These are phyloP conservation scores for Pipra filicauda DNA, from an alignment of 2,113 vertebrate species.

Conservation along the genomic window DNA sequence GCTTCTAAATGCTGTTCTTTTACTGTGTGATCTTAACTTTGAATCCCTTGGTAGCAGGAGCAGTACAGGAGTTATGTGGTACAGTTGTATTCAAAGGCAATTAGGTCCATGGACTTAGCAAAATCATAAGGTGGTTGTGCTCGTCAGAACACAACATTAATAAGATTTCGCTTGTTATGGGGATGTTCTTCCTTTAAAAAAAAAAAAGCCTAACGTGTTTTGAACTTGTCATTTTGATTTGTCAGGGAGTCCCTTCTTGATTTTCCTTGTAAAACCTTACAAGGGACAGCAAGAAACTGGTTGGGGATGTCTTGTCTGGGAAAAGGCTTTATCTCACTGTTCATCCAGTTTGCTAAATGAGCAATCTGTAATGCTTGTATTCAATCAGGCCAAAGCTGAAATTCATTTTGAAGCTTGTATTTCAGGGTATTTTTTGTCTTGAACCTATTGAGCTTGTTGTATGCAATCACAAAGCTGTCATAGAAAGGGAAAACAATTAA, in stretches of 20 bases:
- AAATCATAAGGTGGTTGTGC: conserved; percentile 32
- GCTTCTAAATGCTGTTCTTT: not conserved
- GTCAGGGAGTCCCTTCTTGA: not conserved
- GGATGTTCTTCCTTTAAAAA: not conserved
- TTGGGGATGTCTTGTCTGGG: not conserved
- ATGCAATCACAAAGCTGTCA: not conserved
- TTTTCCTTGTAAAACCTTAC: conserved; percentile 15
- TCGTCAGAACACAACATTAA: conserved; percentile 44
- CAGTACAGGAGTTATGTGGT: not conserved
- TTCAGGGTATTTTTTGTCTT: not conserved
- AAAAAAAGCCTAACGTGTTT: not conserved
- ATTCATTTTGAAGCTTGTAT: not conserved
- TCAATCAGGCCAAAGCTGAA: conserved; percentile 23
- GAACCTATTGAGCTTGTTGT: conserved; percentile 14
- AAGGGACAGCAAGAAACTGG: not conserved
- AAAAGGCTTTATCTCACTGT: conserved; percentile 1
- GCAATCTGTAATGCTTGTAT: not conserved
- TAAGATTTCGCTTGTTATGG: conserved; percentile 20
- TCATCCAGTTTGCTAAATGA: conserved; percentile 9
- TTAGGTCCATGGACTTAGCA: not conserved
- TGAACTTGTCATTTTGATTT: conserved; percentile 58
- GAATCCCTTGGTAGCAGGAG: not conserved
- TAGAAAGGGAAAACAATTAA: not conserved
- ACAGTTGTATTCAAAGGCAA: not conserved
- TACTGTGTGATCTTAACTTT: not conserved